These are phyloP conservation scores for Seira sanloemensis DNA, from an alignment of 2,888 invertebrate species.

Conservation along the genomic window DNA sequence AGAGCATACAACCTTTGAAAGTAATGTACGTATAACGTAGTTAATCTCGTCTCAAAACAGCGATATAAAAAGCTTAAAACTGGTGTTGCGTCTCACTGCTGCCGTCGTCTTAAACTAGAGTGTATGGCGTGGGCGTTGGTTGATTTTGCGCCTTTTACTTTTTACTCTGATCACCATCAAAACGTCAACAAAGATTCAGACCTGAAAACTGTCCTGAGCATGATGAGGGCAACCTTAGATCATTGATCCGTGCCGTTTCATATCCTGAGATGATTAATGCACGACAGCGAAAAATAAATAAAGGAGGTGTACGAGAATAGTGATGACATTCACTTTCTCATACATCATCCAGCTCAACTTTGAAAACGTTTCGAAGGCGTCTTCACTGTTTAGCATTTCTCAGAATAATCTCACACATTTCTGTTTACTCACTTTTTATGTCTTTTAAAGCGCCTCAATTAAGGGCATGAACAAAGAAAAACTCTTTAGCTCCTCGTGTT, in stretches of 20 bases:
- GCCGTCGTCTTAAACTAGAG: not conserved
- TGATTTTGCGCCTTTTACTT: constrained; percentile 43
- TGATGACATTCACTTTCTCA: not conserved
- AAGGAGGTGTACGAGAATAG: not conserved
- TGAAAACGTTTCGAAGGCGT: not conserved
- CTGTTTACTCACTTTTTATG: not conserved
- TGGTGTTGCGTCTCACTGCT: not conserved
- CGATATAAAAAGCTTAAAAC: not conserved
- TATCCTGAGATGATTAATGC: constrained; percentile 66
- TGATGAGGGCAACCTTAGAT: constrained; percentile 36
- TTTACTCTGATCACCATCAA: constrained; percentile 7
- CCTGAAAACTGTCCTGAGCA: not conserved
- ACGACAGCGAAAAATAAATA: not conserved
- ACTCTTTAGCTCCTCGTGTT: constrained; percentile 1
- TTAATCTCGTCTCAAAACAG: too few relatives aligned
- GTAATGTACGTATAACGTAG: not conserved
- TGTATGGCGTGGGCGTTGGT: constrained; percentile 53
- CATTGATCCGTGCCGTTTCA: constrained; percentile 60
- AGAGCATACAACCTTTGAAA: too few relatives aligned
- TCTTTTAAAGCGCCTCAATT: not conserved
- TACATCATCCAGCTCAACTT: not conserved
- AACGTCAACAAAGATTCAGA: not conserved
- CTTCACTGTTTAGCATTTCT: constrained; percentile 16
- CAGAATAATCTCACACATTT: too few relatives aligned
- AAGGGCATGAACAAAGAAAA: constrained; percentile 1